Base-by-base conservation (phyloP, 1,140 invertebrate species). In the Drosophila bifasciata region DNA sequence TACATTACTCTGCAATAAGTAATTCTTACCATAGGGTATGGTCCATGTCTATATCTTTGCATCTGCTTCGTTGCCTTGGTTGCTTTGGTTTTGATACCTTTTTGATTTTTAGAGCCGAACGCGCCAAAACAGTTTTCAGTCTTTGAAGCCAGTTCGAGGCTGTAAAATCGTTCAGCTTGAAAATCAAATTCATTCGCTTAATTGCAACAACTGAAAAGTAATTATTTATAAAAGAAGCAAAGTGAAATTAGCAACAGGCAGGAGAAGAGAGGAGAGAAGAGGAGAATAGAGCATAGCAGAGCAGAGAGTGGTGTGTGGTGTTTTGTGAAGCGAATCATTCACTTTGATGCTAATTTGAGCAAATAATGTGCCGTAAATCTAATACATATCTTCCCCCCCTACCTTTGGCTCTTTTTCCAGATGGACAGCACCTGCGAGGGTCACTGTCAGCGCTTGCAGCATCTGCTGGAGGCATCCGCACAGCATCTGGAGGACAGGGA, bases 401-500 rank as follows among this genome's bases (percentile, higher is more conserved):
- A 59, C n/a, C 2, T 21, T 21, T 59, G 57, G 66, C 60, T 11
- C 17, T 61, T 52, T 3, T 61, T 52, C 11, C 9, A 90, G 57
- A 83, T 86, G 71, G 90, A 91, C 52, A 63, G 63, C 44, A 86
- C 72, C 25, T 91, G 85, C 58, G 90, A 90, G 50, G 88, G 86
- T 21, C 66, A 91, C 32, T 85, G 90, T 40, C 68, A 75, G 17
- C 81, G 81, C 2, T 51, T 91, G 45, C 64, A 76, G 36, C 69
- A 69, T 49, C 64, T 91, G 41, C 46, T 90, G 17, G 68, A 77
- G 23, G 77, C 79, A 8, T 66, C 50, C 3, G 19, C 69, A 6
- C 74, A 72, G 17, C 62, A 61, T n/a, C 48, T 89, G 21, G 85
- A 90, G 56, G 92, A 92, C 36, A 93, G 93, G 58, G 93, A 94